Percentiles rank a stretch among this genome's conserved stretches.
These are phyloP conservation scores for Aplodontia rufa DNA, from an alignment of 2,113 vertebrate genomes.

Conservation along the genomic window DNA sequence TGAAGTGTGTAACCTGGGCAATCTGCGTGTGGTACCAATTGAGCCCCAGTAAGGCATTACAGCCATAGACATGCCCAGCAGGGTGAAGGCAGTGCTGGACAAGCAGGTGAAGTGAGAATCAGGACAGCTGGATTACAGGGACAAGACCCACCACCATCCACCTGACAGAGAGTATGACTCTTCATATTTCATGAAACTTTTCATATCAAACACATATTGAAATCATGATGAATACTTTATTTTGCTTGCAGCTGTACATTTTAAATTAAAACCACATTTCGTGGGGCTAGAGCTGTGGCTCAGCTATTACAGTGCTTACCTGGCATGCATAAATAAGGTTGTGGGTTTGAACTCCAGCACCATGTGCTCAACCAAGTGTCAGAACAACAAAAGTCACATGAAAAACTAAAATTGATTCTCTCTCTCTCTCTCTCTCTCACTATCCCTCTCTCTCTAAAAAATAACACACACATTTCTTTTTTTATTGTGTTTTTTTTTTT, in stretches of 20 bases:
- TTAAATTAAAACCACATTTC: constrained; percentile 48
- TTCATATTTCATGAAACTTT: neutral
- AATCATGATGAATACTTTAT: neutral
- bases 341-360: too few relatives aligned
- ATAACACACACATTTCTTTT: too few relatives aligned
- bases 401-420: too few relatives aligned
- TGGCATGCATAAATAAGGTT: too few relatives aligned
- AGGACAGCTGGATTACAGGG: neutral
- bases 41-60: neutral
- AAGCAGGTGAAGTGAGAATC: neutral
- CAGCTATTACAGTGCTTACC: too few relatives aligned
- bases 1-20: neutral
- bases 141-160: neutral
- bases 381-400: too few relatives aligned
- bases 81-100: neutral
- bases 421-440: too few relatives aligned
- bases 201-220: neutral
- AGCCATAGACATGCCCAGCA: neutral
- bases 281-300: too few relatives aligned
- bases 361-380: too few relatives aligned
- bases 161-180: constrained; percentile 24
- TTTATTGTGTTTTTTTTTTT: too few relatives aligned
- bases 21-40: neutral
- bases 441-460: too few relatives aligned
- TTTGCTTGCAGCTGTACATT: neutral